Percentiles rank a stretch among this genome's conserved stretches.
phyloP scores from a whole-genome alignment of 2,113 vertebrate species.

The Cyprichromis sp. region DNA sequence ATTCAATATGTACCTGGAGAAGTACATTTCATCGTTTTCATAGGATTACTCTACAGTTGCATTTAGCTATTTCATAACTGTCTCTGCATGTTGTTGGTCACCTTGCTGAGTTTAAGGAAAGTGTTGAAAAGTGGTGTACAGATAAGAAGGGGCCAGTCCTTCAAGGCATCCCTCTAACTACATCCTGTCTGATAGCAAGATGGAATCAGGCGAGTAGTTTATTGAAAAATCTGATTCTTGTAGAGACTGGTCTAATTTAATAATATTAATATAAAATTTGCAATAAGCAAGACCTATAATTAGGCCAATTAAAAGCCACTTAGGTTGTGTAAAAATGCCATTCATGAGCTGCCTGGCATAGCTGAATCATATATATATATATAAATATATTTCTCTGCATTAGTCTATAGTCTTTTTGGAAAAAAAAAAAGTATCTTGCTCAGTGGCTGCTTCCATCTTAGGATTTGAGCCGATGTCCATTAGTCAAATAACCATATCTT shows the following conservation, averaged over 20 bases:
- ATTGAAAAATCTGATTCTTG: conserved; percentile 15
- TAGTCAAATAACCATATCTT: neutral
- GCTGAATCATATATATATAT: neutral
- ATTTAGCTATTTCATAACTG: neutral
- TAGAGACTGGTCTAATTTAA: conserved; percentile 15
- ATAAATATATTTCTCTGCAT: neutral
- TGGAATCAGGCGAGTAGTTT: neutral
- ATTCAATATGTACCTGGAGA: neutral
- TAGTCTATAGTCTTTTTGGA: neutral
- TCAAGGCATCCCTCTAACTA: neutral
- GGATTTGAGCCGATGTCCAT: neutral
- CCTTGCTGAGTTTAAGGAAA: neutral
- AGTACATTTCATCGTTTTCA: neutral
- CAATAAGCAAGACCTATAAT: neutral
- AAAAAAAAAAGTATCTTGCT: neutral
- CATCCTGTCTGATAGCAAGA: neutral
- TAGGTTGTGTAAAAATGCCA: neutral
- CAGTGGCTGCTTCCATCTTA: neutral
- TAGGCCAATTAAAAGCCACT: conserved; percentile 19
- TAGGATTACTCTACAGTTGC: neutral
- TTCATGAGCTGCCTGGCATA: neutral
- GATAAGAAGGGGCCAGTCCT: neutral
- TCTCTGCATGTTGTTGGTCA: neutral
- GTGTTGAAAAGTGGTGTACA: neutral
- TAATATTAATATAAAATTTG: conserved; percentile 6